A percentile compares a stretch with the other conserved stretches of the same genome.
Conservation (phyloP, 2,797 vertebrate species). For the Tapera naevia region DNA sequence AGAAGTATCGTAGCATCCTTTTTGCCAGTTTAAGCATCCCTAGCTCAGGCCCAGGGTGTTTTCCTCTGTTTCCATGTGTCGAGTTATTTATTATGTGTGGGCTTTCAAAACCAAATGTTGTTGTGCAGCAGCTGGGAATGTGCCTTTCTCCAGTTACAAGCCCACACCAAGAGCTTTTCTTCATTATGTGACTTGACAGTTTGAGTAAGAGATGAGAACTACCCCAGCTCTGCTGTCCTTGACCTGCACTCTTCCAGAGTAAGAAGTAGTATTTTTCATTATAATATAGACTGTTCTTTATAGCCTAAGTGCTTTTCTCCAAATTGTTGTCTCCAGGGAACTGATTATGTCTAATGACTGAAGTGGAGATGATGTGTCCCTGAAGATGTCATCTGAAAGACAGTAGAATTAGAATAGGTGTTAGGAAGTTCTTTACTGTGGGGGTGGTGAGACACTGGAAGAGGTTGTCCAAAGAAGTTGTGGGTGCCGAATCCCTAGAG, state of each 20-base stretch:
- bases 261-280: not conserved
- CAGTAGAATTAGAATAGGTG: no score
- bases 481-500: no score
- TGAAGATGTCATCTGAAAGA: not conserved
- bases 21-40: not conserved
- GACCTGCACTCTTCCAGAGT: not conserved
- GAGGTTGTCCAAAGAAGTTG: no score
- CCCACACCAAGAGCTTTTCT: not conserved
- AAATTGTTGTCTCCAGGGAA: not conserved
- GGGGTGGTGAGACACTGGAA: no score
- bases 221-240: not conserved
- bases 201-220: not conserved
- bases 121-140: not conserved
- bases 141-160: not conserved
- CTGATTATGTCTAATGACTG: not conserved
- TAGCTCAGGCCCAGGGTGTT: not conserved
- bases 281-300: not conserved
- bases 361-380: not conserved
- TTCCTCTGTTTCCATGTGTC: not conserved
- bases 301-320: not conserved
- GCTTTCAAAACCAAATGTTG: not conserved
- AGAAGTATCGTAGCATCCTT: not conserved
- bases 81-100: not conserved
- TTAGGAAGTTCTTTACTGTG: no score
- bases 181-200: not conserved